A percentile compares a stretch with the other conserved stretches of the same genome.
These are phyloP conservation scores for Rissa tridactyla DNA, from an alignment of 2,113 vertebrate species.

Conservation along the genomic window DNA sequence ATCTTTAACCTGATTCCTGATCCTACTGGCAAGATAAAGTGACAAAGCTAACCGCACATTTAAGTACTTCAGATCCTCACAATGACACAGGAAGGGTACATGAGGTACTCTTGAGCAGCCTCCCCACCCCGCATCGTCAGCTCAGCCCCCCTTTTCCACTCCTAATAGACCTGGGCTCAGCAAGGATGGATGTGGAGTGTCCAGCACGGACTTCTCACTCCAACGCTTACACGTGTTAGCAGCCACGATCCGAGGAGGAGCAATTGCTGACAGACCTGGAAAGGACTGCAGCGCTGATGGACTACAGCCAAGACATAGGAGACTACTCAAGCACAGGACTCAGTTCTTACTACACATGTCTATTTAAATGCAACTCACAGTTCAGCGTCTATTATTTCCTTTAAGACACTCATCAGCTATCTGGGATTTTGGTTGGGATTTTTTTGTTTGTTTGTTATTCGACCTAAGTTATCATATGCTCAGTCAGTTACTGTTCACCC, in stretches of 20 bases:
- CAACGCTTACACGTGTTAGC: background rate
- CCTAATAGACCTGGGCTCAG: background rate
- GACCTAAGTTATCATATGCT: background rate
- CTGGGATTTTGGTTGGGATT: background rate
- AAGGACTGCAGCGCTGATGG: background rate
- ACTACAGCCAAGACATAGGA: background rate
- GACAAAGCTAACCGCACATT: background rate
- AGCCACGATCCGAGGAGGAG: background rate
- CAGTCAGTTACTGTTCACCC: background rate
- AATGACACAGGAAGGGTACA: background rate
- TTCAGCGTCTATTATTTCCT: background rate
- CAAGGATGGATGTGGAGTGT: rapidly evolving
- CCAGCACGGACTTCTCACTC: background rate
- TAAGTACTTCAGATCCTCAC: background rate
- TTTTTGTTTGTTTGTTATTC: background rate
- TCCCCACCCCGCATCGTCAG: background rate
- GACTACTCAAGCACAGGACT: background rate
- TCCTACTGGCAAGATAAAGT: background rate
- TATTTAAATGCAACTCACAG: background rate
- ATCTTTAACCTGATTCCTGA: slow-evolving; percentile 20
- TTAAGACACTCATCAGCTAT: background rate
- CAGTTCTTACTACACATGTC: background rate
- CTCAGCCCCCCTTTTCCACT: background rate
- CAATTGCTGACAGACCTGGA: background rate
- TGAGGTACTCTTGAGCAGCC: background rate